phyloP scores from a whole-genome alignment of 2,888 invertebrate genomes.

The Suillia variegata region DNA sequence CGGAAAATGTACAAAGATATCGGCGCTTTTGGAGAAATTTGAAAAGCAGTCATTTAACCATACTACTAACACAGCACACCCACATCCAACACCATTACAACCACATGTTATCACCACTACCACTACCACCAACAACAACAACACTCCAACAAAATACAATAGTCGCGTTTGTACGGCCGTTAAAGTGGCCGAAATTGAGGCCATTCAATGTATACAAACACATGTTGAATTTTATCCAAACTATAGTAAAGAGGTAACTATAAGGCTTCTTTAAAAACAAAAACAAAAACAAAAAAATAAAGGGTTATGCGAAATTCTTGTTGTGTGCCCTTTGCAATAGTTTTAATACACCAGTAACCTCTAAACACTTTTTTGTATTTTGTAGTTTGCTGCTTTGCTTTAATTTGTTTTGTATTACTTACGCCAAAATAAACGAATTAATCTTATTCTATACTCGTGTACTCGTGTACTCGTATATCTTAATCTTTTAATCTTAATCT shows the following conservation, averaged over 20 bases:
- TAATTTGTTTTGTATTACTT: no score
- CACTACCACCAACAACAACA: neutral
- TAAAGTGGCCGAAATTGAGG: conserved; percentile 52
- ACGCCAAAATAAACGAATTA: no score
- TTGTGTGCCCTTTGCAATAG: conserved; percentile 1
- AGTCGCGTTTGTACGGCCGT: conserved; percentile 28
- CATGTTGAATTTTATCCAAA: conserved; percentile 59
- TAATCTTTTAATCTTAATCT: no score
- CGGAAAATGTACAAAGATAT: conserved; percentile 48
- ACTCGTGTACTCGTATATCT: no score
- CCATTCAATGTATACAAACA: conserved; percentile 56
- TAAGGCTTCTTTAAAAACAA: conserved; percentile 50
- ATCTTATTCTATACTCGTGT: no score
- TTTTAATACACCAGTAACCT: no score
- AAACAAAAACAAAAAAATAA: no score
- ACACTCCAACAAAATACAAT: neutral
- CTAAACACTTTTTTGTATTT: no score
- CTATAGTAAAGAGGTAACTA: conserved; percentile 62
- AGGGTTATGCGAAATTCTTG: no score
- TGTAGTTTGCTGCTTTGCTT: no score
- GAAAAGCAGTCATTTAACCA: conserved; percentile 36
- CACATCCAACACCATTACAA: no score
- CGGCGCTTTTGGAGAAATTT: conserved; percentile 53
- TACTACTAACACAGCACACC: conserved; percentile 11
- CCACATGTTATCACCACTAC: no score